These are phyloP conservation scores for Hipparchia sbordonii DNA, from an alignment of 2,888 invertebrate genomes.

Conservation along the genomic window DNA sequence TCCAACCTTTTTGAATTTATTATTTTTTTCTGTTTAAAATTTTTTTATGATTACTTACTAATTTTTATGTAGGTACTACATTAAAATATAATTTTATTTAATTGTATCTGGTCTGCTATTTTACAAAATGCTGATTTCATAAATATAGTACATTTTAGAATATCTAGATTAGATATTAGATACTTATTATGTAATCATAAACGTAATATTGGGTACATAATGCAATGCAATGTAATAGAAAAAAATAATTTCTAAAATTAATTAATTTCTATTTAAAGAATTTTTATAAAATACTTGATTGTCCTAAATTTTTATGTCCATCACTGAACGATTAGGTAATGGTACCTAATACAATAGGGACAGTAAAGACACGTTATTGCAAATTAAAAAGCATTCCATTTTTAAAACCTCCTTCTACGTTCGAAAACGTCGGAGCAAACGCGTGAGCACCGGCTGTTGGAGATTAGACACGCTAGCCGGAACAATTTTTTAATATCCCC, in stretches of 20 bases:
- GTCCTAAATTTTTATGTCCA: background rate
- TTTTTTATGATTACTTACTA: too few relatives aligned
- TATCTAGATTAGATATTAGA: too few relatives aligned
- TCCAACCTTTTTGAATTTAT: background rate
- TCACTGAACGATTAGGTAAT: background rate
- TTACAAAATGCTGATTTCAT: too few relatives aligned
- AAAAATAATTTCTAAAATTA: too few relatives aligned
- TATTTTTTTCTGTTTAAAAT: background rate
- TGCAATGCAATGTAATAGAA: too few relatives aligned
- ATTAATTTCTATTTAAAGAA: too few relatives aligned
- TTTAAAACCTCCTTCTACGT: constrained; percentile 49
- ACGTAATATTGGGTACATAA: too few relatives aligned
- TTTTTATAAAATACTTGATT: background rate
- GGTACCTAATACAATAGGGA: background rate
- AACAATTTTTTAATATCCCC: constrained; percentile 83
- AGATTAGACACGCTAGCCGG: constrained; percentile 82
- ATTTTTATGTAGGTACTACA: background rate
- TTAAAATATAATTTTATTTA: background rate
- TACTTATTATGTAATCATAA: too few relatives aligned
- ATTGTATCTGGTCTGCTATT: background rate
- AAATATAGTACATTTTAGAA: too few relatives aligned
- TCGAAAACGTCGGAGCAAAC: constrained; percentile 47
- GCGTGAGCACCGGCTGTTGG: constrained; percentile 69
- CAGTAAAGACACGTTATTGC: background rate
- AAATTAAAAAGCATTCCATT: constrained; percentile 35